Base-by-base conservation (phyloP, 2,797 vertebrate species). In the Mormyrops attenuatus region DNA sequence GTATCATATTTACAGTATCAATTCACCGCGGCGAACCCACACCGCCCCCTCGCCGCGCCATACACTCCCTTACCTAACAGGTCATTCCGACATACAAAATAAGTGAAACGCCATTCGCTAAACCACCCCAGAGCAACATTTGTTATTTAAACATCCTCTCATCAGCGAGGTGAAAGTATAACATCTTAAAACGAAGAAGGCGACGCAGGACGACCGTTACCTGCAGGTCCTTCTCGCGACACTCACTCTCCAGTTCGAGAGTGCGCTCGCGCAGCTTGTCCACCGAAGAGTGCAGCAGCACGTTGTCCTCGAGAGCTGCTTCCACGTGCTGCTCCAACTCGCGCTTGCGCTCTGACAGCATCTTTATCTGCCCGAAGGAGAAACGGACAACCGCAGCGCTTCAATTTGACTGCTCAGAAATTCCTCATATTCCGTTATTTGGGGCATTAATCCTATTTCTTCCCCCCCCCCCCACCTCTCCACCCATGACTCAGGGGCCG, bases 171-270 rank as follows among this genome's bases (percentile, higher is more conserved):
- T 44, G 77, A n/a, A 47, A 47, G 20, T 50, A 22, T 26, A n/a
- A 84, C 26, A 49, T 13, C 1, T 9, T 13, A 26, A 50, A 26
- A n/a, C 6, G 11, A 34, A 22, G 84, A 26, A 8, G 44, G 84
- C 11, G 52, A 20, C 26, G n/a, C 8, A 2, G 1, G 34, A 8
- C 13, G 55, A 84, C 52, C 2, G 9, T 93, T 94, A 99, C 98
- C 98, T 99, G 98, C 7, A 97, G 91, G 93, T 99, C 97, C 92
- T 99, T 99, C 92, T 97, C 96, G 26, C 97, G 97, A 93, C 97
- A 97, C 95, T 98, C 97, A 91, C 96, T 97, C 94, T 98, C 97
- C 91, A 99, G 93, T 92, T 97, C 94, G 92, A 98, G 95, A 84
- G 98, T 97, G 89, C 97, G 95, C 92, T 99, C 98, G 92, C 97